Conservation (phyloP, 1,140 invertebrate genomes). For the Zaprionus gabonicus region DNA sequence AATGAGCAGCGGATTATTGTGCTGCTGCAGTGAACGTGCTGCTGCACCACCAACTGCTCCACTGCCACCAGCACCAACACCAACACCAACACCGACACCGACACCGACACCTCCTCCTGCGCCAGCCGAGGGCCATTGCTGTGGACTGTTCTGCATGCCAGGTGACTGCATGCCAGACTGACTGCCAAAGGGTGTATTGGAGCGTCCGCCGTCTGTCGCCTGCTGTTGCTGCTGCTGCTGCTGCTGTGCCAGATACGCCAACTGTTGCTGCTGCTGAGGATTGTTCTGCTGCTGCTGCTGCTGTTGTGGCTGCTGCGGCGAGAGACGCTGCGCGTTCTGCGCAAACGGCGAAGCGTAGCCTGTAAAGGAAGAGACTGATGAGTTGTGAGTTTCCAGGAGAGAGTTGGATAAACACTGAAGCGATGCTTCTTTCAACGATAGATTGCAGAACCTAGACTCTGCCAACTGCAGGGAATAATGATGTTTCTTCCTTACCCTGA, state of each 20-base stretch:
- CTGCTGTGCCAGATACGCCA: constrained; percentile 71
- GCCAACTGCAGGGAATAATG: no score
- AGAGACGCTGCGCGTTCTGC: constrained; percentile 73
- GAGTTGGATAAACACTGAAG: background rate
- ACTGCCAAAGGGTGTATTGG: constrained; percentile 64
- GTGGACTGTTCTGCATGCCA: constrained; percentile 69
- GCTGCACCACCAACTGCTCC: constrained; percentile 49
- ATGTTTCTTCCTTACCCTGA: constrained; percentile 55
- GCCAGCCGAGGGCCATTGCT: constrained; percentile 59
- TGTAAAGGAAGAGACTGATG: constrained; percentile 9
- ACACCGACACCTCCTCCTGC: constrained; percentile 20
- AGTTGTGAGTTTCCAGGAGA: background rate
- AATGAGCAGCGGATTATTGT: constrained; percentile 93
- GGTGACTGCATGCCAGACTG: constrained; percentile 72
- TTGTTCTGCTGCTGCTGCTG: constrained; percentile 53
- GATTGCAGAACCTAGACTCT: no score
- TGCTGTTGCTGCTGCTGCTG: constrained; percentile 76
- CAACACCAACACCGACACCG: constrained; percentile 4
- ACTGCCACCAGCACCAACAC: constrained; percentile 29
- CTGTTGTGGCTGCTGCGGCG: constrained; percentile 59
- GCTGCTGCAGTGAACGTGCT: constrained; percentile 86
- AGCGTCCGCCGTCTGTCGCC: constrained; percentile 58
- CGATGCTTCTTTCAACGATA: no score
- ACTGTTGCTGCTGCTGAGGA: constrained; percentile 75
- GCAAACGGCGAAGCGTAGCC: constrained; percentile 76